Evolutionary conservation across 1,140 invertebrate genomes (phyloP), one percentile per base, ranked within the genome.

Genomic region (Yoshiicerus persimilis): DNA sequence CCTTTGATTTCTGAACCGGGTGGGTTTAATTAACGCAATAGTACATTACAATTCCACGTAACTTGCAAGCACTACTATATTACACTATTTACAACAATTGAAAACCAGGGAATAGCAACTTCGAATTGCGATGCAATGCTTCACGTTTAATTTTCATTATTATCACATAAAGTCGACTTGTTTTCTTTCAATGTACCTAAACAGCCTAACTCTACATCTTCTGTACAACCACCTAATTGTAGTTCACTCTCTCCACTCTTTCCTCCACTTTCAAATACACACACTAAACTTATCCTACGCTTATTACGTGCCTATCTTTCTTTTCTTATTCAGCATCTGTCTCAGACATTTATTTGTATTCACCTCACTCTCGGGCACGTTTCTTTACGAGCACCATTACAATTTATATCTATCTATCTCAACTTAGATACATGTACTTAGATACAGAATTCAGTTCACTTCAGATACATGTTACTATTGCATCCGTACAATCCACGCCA

Each of bases 311-410:
- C 47, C 47, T 56, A 56, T 56, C 47, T 80, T 80, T 80, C 75
- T 80, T 34, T 80, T 80, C 66, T 80, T 80, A 80, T 80, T 80
- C 11, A 80, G 75, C 75, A 36, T 80, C 75, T 80, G 75, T 80
- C 75, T 80, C 30, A 80, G n/a, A 38, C 75, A 80, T 38, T 36
- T 80, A 80, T 80, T 80, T 80, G 75, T 80, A 80, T 80, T 80
- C 75, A 34, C 30, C 75, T 80, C 75, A 80, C 75, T 80, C 75
- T 36, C 75, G 38, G 34, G 75, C 75, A 36, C 75, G 30, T 80
- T 34, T 80, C 75, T 80, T 80, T 80, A 80, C 75, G 75, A 80
- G 30, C 75, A 80, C 75, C 75, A 80, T 80, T 80, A 80, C 75
- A 32, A 80, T 80, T 80, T 80, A 80, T 80, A 80, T 80, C 75